Conservation (phyloP, 2,797 vertebrate species). For the Poliocrania exsul region DNA sequence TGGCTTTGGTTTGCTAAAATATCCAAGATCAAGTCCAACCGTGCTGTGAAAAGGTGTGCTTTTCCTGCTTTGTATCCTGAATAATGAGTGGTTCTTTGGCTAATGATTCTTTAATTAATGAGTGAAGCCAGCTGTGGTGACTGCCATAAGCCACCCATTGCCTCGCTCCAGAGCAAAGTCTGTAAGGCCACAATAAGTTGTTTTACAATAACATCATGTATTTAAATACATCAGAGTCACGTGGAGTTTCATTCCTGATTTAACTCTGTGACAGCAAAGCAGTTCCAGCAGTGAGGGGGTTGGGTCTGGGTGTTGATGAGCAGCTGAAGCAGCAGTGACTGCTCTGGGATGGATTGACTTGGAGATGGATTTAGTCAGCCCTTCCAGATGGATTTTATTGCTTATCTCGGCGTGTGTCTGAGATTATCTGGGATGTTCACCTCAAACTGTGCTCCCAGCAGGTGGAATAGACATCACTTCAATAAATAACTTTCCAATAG, state of each 20-base stretch:
- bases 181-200: neutral
- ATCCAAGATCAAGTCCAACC: neutral
- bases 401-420: neutral
- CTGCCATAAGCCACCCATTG: neutral
- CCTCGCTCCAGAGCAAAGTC: neutral
- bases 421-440: slow-evolving; percentile 22
- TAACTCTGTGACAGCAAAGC: neutral
- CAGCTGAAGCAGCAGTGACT: neutral
- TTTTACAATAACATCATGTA: neutral
- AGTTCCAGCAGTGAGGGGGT: neutral
- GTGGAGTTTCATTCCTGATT: neutral
- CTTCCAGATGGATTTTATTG: neutral
- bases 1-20: neutral
- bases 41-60: neutral
- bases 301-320: neutral
- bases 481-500: neutral
- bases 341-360: neutral
- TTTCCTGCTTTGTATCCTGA: neutral
- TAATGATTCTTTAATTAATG: neutral
- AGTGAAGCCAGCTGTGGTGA: neutral
- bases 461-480: neutral
- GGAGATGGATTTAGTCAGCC: neutral
- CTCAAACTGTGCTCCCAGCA: neutral
- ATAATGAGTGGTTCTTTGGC: neutral
- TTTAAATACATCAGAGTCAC: neutral